Percentiles rank a stretch among this genome's conserved stretches.
phyloP scores from a whole-genome alignment of 2,888 invertebrate genomes.

The Heterodera filipjevi region DNA sequence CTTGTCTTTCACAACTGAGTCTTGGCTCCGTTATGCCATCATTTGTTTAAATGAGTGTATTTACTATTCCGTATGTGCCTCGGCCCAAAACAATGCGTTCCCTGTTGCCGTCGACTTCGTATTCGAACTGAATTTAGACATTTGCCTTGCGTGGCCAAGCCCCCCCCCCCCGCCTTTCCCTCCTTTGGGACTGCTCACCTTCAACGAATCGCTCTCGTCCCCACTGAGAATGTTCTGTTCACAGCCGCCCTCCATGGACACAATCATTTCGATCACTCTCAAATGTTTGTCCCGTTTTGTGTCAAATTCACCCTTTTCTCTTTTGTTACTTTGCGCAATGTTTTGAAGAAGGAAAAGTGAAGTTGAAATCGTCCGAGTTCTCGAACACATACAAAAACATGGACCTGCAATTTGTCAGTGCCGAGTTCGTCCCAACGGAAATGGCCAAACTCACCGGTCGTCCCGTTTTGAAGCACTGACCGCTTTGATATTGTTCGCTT shows the following conservation, averaged over 20 bases:
- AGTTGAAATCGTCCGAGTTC: constrained; percentile 97
- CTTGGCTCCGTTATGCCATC: too few relatives aligned
- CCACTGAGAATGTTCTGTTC: constrained; percentile 51
- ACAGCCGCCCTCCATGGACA: constrained; percentile 50
- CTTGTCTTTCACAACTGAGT: too few relatives aligned
- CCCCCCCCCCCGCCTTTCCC: neutral
- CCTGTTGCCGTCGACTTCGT: constrained; percentile 88
- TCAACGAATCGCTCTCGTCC: constrained; percentile 46
- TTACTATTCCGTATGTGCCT: constrained; percentile 90
- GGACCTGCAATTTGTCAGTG: constrained; percentile 69
- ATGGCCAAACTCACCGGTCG: constrained; percentile 71
- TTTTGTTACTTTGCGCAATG: constrained; percentile 68
- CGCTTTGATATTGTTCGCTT: constrained; percentile 83
- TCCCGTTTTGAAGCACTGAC: constrained; percentile 87
- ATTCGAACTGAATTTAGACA: constrained; percentile 75
- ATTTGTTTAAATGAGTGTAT: too few relatives aligned
- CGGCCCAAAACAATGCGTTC: constrained; percentile 85
- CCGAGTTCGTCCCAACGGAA: neutral
- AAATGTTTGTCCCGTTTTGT: constrained; percentile 28
- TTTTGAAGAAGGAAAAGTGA: constrained; percentile 88
- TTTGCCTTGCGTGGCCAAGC: neutral
- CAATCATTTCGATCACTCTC: constrained; percentile 56
- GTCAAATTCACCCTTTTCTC: neutral
- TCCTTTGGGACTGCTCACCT: neutral
- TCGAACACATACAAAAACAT: constrained; percentile 95